Evolutionary conservation across 2,888 invertebrate species (phyloP).

Genomic region (Oscheius myriophilus): DNA sequence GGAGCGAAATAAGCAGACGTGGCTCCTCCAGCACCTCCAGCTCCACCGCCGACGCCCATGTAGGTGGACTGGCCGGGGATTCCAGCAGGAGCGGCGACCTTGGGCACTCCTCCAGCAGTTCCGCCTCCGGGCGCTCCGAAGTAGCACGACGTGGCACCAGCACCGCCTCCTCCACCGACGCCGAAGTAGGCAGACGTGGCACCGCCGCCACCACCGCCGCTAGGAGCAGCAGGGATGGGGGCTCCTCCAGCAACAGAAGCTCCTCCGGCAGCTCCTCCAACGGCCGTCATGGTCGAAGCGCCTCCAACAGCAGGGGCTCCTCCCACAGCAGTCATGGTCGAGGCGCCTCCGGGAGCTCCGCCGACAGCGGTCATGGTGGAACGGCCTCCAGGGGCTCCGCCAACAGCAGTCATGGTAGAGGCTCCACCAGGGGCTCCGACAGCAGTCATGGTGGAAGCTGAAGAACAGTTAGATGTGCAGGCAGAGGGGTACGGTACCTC

Average conservation of each 20-base stretch:
- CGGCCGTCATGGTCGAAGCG: constrained; percentile 46
- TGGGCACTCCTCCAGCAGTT: constrained; percentile 29
- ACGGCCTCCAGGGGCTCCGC: constrained; percentile 16
- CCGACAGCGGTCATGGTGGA: constrained; percentile 8
- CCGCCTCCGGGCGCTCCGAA: constrained; percentile 25
- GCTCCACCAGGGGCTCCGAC: constrained; percentile 4
- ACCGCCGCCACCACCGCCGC: constrained; percentile 34
- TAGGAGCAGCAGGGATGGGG: constrained; percentile 28
- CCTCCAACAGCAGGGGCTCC: constrained; percentile 29
- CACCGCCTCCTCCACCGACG: constrained; percentile 42
- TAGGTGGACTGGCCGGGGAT: constrained; percentile 39
- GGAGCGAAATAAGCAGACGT: constrained; percentile 58
- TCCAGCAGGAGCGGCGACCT: constrained; percentile 24
- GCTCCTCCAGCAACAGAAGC: neutral
- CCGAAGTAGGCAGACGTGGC: constrained; percentile 52
- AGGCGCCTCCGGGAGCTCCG: constrained; percentile 12
- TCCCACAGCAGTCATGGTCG: constrained; percentile 24
- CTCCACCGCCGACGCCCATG: constrained; percentile 39
- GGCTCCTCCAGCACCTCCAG: constrained; percentile 39
- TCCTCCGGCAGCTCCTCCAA: constrained; percentile 35
- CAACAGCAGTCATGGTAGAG: constrained; percentile 22
- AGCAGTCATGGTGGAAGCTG: constrained; percentile 1
- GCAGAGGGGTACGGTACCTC: neutral
- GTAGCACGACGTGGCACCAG: constrained; percentile 36
- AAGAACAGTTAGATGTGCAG: too few relatives aligned